phyloP scores from a whole-genome alignment of 2,113 vertebrate species.

The Semnopithecus entellus region DNA sequence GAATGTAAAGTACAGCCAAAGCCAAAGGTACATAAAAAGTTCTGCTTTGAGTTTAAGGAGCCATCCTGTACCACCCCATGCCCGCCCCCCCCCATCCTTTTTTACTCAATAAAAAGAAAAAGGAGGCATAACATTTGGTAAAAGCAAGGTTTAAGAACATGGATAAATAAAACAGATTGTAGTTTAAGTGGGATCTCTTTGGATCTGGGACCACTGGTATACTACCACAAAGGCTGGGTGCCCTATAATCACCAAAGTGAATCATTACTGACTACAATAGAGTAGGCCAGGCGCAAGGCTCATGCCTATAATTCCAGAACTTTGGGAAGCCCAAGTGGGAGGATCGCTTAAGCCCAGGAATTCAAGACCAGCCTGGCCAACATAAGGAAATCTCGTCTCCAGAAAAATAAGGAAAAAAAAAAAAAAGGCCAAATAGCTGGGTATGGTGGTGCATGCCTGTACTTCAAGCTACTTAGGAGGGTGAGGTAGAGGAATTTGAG shows the following conservation, averaged over 20 bases:
- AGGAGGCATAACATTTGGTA: not conserved
- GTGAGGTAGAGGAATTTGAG: too few species aligned
- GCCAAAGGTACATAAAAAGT: not conserved
- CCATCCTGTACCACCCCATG: not conserved
- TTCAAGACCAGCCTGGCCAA: too few species aligned
- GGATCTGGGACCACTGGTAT: not conserved
- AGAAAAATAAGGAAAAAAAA: too few species aligned
- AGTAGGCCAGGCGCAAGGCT: too few species aligned
- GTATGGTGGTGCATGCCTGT: too few species aligned
- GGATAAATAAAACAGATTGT: not conserved
- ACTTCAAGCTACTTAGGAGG: too few species aligned
- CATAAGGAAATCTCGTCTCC: too few species aligned
- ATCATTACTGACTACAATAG: not conserved
- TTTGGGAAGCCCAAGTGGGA: too few species aligned
- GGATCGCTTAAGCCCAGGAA: too few species aligned
- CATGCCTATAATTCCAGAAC: too few species aligned
- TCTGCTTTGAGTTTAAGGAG: conserved; percentile 42
- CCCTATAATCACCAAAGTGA: not conserved
- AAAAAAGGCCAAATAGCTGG: too few species aligned
- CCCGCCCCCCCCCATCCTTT: accelerated
- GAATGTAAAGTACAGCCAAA: conserved; percentile 7
- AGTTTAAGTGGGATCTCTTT: not conserved
- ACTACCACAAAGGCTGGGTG: not conserved
- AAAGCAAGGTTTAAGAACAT: conserved; percentile 19
- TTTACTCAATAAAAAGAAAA: conserved; percentile 31